Base-by-base conservation (phyloP, 30 jellyfish, hydroid and myxozoan genomes). In the Cassiopea andromeda region DNA sequence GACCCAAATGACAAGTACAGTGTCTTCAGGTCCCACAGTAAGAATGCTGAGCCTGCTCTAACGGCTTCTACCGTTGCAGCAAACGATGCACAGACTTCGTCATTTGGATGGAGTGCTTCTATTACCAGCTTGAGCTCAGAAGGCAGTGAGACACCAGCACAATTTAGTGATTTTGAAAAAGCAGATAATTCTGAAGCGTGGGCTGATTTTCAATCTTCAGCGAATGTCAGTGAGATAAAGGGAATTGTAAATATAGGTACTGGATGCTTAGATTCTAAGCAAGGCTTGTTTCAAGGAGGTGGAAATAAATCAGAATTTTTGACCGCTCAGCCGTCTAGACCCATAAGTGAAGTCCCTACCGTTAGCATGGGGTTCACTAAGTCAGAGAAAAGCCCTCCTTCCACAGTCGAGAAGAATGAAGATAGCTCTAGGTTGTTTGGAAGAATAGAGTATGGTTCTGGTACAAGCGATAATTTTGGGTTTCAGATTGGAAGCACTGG, bases 1-100 rank as follows among this genome's bases (percentile, higher is more conserved):
- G 97, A 91, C 60, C 97, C 97, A 7, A 77, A 75, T 78, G 97
- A 91, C 84, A 77, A 72, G 66, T 91, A 91, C 84, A 91, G 97
- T 71, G 91, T 84, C 38, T 83, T 91, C 91, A 60, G 86, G 77
- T 69, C 89, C 69, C 68, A 57, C 89, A 43, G 67, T 77, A 60
- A 54, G n/a, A 12, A 60, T 60, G 7, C 15, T 67, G 75, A 58
- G 4, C 72, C 91, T 50, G 75, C 48, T 38, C 38, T 70, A 3
- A 17, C 19, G 14, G 27, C 73, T 4, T 8, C 73, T 8, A 27
- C 27, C 14, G 14, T 8, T n/a, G 78, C 85, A 44, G 79, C 78
- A n/a, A 70, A 68, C 2, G 77, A 50, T 70, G n/a, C 15, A 59
- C 45, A 15, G n/a, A 14, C 54, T 13, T 8, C 1, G 1, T 58